Percentiles rank a stretch among this genome's conserved stretches.
Evolutionary conservation across 1,140 invertebrate species (phyloP).

Genomic region (Paraescarpia echinospica): DNA sequence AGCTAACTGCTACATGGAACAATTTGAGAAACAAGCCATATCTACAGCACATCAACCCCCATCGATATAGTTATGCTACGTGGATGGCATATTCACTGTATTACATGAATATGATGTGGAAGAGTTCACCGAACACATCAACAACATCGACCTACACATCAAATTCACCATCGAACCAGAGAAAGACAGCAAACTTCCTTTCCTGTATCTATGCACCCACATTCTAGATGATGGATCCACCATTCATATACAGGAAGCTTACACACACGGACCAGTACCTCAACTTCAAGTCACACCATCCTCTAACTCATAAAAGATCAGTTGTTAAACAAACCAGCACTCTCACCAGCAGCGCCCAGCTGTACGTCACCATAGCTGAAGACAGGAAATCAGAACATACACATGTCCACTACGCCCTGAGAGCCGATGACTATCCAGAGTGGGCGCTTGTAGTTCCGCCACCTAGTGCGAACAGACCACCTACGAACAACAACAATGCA

Average conservation of each 20-base stretch:
- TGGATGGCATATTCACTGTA: constrained; percentile 6
- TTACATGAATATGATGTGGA: neutral
- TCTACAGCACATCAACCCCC: constrained; percentile 10
- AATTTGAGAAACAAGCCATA: constrained; percentile 11
- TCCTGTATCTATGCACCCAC: neutral
- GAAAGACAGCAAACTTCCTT: neutral
- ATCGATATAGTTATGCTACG: neutral
- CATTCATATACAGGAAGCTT: neutral
- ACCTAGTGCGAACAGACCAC: too few relatives aligned
- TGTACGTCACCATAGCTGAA: neutral
- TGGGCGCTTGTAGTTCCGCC: too few relatives aligned
- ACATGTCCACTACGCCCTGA: too few relatives aligned
- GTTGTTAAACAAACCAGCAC: neutral
- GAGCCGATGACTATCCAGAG: too few relatives aligned
- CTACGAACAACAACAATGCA: too few relatives aligned
- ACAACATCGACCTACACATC: neutral
- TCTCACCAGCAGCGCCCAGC: neutral
- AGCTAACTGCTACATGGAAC: constrained; percentile 20
- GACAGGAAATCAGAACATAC: too few relatives aligned
- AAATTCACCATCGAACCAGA: constrained; percentile 14
- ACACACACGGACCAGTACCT: neutral
- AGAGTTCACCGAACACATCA: neutral
- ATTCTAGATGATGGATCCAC: neutral
- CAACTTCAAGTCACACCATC: neutral
- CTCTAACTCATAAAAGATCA: too few relatives aligned